Conservation (phyloP, 2,888 invertebrate genomes). For the Amblyjoppa proteus region DNA sequence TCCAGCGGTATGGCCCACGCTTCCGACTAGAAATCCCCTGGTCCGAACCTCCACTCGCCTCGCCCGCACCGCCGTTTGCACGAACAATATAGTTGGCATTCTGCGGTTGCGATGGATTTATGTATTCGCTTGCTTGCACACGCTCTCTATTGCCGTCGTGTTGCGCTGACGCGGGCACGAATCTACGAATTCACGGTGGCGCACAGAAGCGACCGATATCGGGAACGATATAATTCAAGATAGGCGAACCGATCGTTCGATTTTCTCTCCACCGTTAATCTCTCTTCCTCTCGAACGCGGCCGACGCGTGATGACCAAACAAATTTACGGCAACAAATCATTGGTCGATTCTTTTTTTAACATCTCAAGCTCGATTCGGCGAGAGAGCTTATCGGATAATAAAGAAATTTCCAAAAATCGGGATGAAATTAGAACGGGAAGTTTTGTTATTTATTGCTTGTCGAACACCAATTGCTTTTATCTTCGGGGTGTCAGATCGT, state of each 20-base stretch:
- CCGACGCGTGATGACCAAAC: conserved; percentile 9
- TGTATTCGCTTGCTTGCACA: conserved; percentile 64
- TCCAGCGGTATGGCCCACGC: conserved; percentile 10
- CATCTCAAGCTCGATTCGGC: neutral
- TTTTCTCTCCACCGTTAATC: conserved; percentile 14
- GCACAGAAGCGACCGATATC: conserved; percentile 28
- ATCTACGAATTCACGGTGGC: conserved; percentile 10
- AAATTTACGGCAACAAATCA: conserved; percentile 6
- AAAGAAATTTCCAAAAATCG: neutral
- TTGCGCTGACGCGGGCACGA: conserved; percentile 46
- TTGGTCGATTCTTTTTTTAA: neutral
- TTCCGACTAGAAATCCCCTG: conserved; percentile 5
- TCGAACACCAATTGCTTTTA: neutral
- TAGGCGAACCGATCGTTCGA: conserved; percentile 10
- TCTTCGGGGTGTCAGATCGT: neutral
- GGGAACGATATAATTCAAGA: conserved; percentile 49
- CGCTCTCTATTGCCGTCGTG: conserved; percentile 5
- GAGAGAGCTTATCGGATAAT: conserved; percentile 4
- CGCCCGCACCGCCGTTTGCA: conserved; percentile 71
- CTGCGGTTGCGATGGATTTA: conserved; percentile 70
- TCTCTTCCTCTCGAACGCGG: neutral
- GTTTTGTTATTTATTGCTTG: neutral
- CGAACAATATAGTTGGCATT: conserved; percentile 77
- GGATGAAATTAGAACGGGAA: neutral
- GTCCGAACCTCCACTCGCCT: conserved; percentile 63